phyloP scores from a whole-genome alignment of 2,113 vertebrate genomes.

The Trinectes maculatus region DNA sequence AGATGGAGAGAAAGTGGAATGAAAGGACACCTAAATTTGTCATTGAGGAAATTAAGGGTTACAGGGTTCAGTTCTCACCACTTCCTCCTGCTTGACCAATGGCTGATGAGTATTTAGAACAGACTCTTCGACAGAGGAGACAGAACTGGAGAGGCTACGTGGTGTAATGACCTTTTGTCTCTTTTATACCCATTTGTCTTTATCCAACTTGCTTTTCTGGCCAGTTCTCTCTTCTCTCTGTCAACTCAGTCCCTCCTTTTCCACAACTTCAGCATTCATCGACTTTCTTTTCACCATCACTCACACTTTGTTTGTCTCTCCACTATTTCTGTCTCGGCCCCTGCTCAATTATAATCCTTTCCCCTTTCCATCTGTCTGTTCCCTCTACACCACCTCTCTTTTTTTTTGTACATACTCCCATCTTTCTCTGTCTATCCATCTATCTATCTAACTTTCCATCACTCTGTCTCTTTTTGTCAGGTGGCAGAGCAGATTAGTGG shows the following conservation, averaged over 20 bases:
- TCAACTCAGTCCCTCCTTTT: slow-evolving; percentile 32
- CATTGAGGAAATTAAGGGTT: slow-evolving; percentile 70
- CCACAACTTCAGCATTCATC: slow-evolving; percentile 38
- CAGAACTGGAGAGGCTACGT: slow-evolving; percentile 12
- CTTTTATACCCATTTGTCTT: slow-evolving; percentile 35
- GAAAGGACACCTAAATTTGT: slow-evolving; percentile 68
- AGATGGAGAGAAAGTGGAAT: slow-evolving; percentile 67
- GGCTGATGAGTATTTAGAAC: slow-evolving; percentile 51
- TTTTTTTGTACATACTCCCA: slow-evolving; percentile 32
- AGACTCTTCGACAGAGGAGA: slow-evolving; percentile 17
- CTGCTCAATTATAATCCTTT: slow-evolving; percentile 48
- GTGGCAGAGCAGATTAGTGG: slow-evolving; percentile 70
- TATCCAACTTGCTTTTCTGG: slow-evolving; percentile 19
- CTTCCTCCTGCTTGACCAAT: slow-evolving; percentile 55
- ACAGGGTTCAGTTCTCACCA: slow-evolving; percentile 44
- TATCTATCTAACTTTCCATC: slow-evolving; percentile 11
- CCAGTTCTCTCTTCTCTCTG: slow-evolving; percentile 18
- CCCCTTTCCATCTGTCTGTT: slow-evolving; percentile 37
- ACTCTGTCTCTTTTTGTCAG: slow-evolving; percentile 53
- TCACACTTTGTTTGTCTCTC: slow-evolving; percentile 61
- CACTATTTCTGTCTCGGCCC: slow-evolving; percentile 23
- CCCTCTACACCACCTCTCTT: slow-evolving; percentile 41
- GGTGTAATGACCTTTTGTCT: slow-evolving; percentile 52
- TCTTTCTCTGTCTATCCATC: slow-evolving; percentile 57
- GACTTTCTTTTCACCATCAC: slow-evolving; percentile 51